Evolutionary conservation across 2,113 vertebrate species (phyloP), one percentile per base, ranked within the genome.

Genomic region (Coptodon bakossiorum): DNA sequence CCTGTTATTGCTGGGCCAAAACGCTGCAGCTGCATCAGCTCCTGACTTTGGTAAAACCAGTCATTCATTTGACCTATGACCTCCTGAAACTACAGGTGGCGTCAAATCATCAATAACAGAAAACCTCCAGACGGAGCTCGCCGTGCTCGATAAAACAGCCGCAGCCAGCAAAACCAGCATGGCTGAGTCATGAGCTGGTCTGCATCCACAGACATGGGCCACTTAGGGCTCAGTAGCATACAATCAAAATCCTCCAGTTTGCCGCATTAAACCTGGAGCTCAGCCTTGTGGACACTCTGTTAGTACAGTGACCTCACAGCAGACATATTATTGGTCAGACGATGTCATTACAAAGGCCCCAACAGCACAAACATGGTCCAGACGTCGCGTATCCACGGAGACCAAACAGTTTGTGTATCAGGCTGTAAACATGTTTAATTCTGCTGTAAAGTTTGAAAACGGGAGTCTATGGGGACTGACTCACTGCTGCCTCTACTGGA

Each of bases 191-290:
- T 38, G 61, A n/a, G 9, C 61, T 7, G 34, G 34, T 71, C 12
- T 0, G 1, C 36, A 59, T 31, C 29, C 57, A 71, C 66, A 71
- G 36, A 71, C n/a, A 14, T 1, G 12, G 54, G 53, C 22, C 24
- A 14, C 7, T 57, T 24, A 56, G 22, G 54, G 11, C 54, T 27
- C 11, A 68, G 63, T 40, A 43, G n/a, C n/a, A 71, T 14, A 22
- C 36, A 40, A 68, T 43, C 66, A 43, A 43, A 43, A 27, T 43
- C 22, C 38, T 43, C n/a, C 7, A 27, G 22, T 71, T 43, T 43
- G 17, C 12, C 7, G 1, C 36, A 27, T 40, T 40, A 0, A 0
- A 16, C 3, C 38, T 6, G 22, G 12, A 43, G 66, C 38, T 71
- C 38, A 14, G 66, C 66, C 63, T 0, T 8, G 12, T 24, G 38